Evolutionary conservation across 2,888 invertebrate genomes (phyloP), one percentile per base, ranked within the genome.

Genomic region (Fissipunctia ypsillon): DNA sequence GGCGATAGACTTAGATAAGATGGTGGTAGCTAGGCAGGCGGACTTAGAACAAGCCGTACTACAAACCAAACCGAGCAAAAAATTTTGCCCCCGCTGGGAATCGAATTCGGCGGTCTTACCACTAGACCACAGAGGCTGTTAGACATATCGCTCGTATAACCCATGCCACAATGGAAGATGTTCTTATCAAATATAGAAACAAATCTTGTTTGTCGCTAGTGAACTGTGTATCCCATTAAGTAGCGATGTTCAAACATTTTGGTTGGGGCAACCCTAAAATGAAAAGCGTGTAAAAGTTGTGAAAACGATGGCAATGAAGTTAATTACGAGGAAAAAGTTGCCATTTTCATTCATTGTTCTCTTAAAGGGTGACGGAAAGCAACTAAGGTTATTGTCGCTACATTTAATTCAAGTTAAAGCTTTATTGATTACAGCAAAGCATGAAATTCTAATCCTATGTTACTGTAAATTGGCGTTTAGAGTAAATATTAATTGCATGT

Each of bases 321-420:
- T 25, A 54, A 54, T 67, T 25, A 52, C 4, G 6, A 64, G 16
- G n/a, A 41, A 69, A 35, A 65, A 7, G 28, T 28, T 63, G 10
- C 9, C 2, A 19, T 41, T 69, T 64, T 19, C 9, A 64, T 31
- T 41, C 38, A 48, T 31, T 68, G 69, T 65, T 65, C 28, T 65
- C 16, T 65, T 28, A 50, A 50, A 65, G n/a, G 12, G 16, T 38
- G 28, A 50, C 38, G 14, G 9, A 35, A 68, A 61, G 9, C 35
- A 22, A 19, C 3, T 4, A 12, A 10, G 56, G 7, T 59, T 59
- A 16, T 16, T 19, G 6, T 19, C 31, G 9, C 48, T 22, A 52
- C 28, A 38, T 68, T 61, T 35, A 16, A 64, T 61, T 28, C 22
- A 9, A 61, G 14, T 54, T 2, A 43, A 48, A 45, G 61, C 35